Percentiles rank a stretch among this genome's conserved stretches.
Evolutionary conservation across 2,797 vertebrate genomes (phyloP).

Genomic region (Notoglanidium macrostoma): DNA sequence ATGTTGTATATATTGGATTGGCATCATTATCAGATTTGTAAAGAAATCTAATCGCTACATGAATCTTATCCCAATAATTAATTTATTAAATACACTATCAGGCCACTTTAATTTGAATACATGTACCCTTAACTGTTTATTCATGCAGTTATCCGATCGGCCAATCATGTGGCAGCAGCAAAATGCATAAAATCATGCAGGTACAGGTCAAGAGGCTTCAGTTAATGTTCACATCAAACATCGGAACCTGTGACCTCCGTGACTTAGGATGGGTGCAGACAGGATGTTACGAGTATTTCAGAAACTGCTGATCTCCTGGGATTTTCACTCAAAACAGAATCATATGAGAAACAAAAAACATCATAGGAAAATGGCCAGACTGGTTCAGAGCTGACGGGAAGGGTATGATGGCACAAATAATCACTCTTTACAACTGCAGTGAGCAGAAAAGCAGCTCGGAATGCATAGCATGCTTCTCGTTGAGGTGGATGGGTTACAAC

Average conservation of each 20-base stretch:
- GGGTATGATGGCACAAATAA: not conserved
- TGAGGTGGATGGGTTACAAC: not conserved
- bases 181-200: no score
- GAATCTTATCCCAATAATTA: not conserved
- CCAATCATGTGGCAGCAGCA: no score
- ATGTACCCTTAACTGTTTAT: not conserved
- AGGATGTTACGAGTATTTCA: not conserved
- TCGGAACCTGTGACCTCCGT: not conserved
- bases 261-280: not conserved
- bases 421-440: not conserved
- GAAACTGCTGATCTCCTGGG: not conserved
- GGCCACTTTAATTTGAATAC: not conserved
- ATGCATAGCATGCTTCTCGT: not conserved
- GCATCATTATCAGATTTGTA: not conserved
- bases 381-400: not conserved
- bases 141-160: not conserved
- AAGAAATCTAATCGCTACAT: not conserved
- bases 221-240: not conserved
- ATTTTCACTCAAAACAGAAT: not conserved
- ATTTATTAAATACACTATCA: not conserved
- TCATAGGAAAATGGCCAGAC: not conserved
- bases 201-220: not conserved
- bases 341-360: not conserved
- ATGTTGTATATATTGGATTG: not conserved
- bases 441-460: not conserved